Base-by-base conservation (phyloP, 2,888 invertebrate species). In the Leptopterna dolabrata region DNA sequence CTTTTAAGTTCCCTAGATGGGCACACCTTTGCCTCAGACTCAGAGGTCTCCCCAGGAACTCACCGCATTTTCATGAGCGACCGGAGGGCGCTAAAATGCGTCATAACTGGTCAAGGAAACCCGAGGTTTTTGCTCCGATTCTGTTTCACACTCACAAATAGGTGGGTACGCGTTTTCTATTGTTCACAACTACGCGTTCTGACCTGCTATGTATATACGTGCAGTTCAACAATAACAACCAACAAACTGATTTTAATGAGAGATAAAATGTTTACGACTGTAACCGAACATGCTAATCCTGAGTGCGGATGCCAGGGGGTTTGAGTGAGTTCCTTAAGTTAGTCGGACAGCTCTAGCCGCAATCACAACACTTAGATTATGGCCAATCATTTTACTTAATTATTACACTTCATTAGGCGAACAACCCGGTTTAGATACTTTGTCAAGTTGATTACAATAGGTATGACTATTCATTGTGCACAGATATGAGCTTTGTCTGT, bases 1-100 rank as follows among this genome's bases (percentile, higher is more conserved):
- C 85, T 85, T 85, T 85, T 45, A 85, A 47, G 27, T 85, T 76
- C 85, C 85, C 55, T 85, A 85, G 73, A 85, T 85, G 85, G 85
- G 71, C 85, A 73, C 73, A 73, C 85, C 85, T 73, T 85, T 85
- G 19, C 45, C 80, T 80, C 4, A 11, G 36, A 70, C 80, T 80
- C 4, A 11, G 36, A 70, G 70, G 70, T 29, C 73, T 41, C 73
- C 73, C 36, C 36, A 63, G 63, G 63, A 63, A 78, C 14, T 27
- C 30, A 13, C 76, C 30, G 76, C 76, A 30, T 30, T n/a, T 45
- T 45, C 45, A 45, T 78, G 41, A 78, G 41, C 14, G 45, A 43
- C 14, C 45, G 43, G 27, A 78, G 78, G 45, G 78, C 78, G 63
- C 63, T 11, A 16, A 47, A 47, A 27, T 63, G 24, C 63, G 63